phyloP scores from a whole-genome alignment of 2,888 invertebrate species.

The Helobdella robusta region DNA sequence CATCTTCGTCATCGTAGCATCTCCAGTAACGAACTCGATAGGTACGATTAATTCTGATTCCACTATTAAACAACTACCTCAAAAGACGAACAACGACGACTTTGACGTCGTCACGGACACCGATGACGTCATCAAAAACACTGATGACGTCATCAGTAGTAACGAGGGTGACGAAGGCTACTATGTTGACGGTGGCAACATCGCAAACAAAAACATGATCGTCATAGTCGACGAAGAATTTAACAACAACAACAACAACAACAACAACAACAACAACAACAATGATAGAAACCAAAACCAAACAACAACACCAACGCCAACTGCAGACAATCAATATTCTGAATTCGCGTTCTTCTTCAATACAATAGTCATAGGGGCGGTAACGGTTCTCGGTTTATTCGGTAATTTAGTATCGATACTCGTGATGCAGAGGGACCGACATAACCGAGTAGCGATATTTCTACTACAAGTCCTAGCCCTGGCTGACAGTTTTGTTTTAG shows the following conservation, averaged over 20 bases:
- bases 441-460: slow-evolving; percentile 31
- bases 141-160: too few relatives aligned
- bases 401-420: slow-evolving; percentile 33
- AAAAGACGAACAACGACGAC: too few relatives aligned
- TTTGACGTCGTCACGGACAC: too few relatives aligned
- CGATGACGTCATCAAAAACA: too few relatives aligned
- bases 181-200: neutral
- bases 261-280: neutral
- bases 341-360: slow-evolving; percentile 28
- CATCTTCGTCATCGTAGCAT: too few relatives aligned
- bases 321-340: too few relatives aligned
- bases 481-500: slow-evolving; percentile 31
- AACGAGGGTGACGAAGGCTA: too few relatives aligned
- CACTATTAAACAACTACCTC: too few relatives aligned
- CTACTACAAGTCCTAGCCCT: slow-evolving; percentile 33
- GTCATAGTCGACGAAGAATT: neutral
- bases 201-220: neutral
- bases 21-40: too few relatives aligned
- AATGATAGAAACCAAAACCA: neutral
- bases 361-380: slow-evolving; percentile 25
- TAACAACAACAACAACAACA: neutral
- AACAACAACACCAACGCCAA: too few relatives aligned
- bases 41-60: too few relatives aligned
- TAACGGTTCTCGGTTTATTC: slow-evolving; percentile 31
- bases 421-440: slow-evolving; percentile 30